Base-by-base conservation (phyloP, 2,113 vertebrate species). In the Rousettus leschenaultii region DNA sequence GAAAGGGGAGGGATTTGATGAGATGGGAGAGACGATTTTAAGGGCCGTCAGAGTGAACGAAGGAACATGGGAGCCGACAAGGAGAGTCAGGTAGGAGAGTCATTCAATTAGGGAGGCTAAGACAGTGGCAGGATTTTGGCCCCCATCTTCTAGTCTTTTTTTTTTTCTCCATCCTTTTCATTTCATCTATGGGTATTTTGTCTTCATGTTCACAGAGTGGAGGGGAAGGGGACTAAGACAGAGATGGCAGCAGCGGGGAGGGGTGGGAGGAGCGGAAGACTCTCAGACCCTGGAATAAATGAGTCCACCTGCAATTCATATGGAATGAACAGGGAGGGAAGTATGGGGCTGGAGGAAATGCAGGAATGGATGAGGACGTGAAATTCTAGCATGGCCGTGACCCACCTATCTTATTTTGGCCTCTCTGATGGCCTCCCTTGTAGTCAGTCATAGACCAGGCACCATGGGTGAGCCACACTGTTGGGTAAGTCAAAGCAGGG, bases 51-150 rank as follows among this genome's bases (percentile, higher is more conserved):
- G 38, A 97, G 92, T 84, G 96, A 96, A 92, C 97, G 98, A 97
- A 97, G 92, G 95, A 97, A 86, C 96, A 92, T 92, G 65, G 98
- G 98, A 98, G 97, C 84, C 24, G 79, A 63, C 90, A 43, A 43
- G 95, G 97, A 98, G 97, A 98, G 97, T 71, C 94, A 94, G 97
- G 97, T 94, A 73, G 96, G 94, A 95, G 97, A 97, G 97, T 73
- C 70, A 84, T 98, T 97, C 97, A 93, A 96, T 98, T 97, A 98
- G 98, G 94, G 95, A 97, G 94, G 90, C 97, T 19, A 74, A 75
- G 92, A 8, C 7, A 0, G 78, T 21, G 33, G 79, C 0, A 1
- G 63, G 75, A 53, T 78, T 86, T 53, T 43, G 51, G 59, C 45
- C 43, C 35, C 63, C 26, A 92, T 68, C 24, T 59, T 95, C 68